Evolutionary conservation across 2,888 invertebrate species (phyloP).

Genomic region (Notodonta ziczac): DNA sequence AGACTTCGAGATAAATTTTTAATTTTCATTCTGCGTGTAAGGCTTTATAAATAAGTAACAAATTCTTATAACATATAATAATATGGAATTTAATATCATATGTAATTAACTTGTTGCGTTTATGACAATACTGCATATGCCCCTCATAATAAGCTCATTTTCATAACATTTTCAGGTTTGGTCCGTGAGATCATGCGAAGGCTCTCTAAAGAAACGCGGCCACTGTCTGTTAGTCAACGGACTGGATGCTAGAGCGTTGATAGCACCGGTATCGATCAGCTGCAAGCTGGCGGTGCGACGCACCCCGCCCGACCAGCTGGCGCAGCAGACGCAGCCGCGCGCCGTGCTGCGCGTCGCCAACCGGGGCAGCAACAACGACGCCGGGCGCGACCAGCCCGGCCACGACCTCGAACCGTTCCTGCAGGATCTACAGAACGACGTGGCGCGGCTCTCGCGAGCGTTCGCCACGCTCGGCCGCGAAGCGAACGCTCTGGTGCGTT

Average conservation of each 20-base stretch:
- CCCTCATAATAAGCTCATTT: background rate
- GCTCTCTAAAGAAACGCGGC: slow-evolving; percentile 71
- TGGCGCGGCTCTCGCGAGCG: slow-evolving; percentile 64
- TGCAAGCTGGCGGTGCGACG: slow-evolving; percentile 69
- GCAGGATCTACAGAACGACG: slow-evolving; percentile 68
- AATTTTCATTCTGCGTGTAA: too few relatives aligned
- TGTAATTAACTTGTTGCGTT: too few relatives aligned
- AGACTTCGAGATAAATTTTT: too few relatives aligned
- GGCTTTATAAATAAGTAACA: too few relatives aligned
- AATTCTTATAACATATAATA: too few relatives aligned
- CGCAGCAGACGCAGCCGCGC: slow-evolving; percentile 63
- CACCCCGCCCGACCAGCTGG: slow-evolving; percentile 58
- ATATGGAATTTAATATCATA: too few relatives aligned
- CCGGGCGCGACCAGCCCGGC: slow-evolving; percentile 31
- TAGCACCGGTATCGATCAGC: slow-evolving; percentile 57
- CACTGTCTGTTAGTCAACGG: slow-evolving; percentile 67
- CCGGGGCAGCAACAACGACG: slow-evolving; percentile 50
- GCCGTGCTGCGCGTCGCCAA: slow-evolving; percentile 74
- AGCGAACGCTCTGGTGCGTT: slow-evolving; percentile 57
- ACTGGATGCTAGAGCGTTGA: slow-evolving; percentile 62
- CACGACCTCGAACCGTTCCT: slow-evolving; percentile 62
- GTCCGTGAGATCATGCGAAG: slow-evolving; percentile 77
- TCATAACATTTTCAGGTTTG: slow-evolving; percentile 59
- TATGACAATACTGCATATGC: too few relatives aligned
- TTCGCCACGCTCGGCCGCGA: slow-evolving; percentile 69